These are phyloP conservation scores for Calliphora vicina DNA, from an alignment of 1,140 invertebrate genomes.

Conservation along the genomic window DNA sequence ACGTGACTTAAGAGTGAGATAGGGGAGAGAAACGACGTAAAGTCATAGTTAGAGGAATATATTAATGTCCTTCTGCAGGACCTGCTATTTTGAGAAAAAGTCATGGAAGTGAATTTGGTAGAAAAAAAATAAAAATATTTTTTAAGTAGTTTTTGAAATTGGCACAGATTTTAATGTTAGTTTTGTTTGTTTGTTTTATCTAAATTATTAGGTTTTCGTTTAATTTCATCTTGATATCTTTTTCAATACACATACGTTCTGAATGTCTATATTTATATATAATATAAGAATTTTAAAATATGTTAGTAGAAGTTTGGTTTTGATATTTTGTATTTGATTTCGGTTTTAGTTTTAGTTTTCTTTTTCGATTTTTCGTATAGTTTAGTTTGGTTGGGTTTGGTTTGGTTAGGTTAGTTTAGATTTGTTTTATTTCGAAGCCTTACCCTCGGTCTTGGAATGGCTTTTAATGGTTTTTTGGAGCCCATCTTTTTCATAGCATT, in stretches of 20 bases:
- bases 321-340: constrained; percentile 33
- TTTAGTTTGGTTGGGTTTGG: constrained; percentile 39
- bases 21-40: background rate
- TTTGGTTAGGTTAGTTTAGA: constrained; percentile 44
- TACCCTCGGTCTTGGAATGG: constrained; percentile 95
- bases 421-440: constrained; percentile 55
- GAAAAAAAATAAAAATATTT: background rate
- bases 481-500: constrained; percentile 99
- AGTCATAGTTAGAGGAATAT: too few relatives aligned
- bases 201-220: background rate
- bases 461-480: constrained; percentile 96
- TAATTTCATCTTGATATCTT: background rate
- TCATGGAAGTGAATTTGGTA: background rate
- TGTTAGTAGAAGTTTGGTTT: background rate
- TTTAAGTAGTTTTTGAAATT: constrained; percentile 50
- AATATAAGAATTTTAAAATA: too few relatives aligned
- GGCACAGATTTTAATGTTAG: constrained; percentile 54
- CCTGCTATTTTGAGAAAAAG: background rate
- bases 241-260: too few relatives aligned
- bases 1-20: constrained; percentile 35
- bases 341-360: constrained; percentile 2
- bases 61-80: too few relatives aligned
- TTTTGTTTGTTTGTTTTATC: constrained; percentile 2
- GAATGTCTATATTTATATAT: background rate
- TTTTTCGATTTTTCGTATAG: background rate